Conservation (phyloP, 30 jellyfish, hydroid and myxozoan species). For the Sanderia malayensis region DNA sequence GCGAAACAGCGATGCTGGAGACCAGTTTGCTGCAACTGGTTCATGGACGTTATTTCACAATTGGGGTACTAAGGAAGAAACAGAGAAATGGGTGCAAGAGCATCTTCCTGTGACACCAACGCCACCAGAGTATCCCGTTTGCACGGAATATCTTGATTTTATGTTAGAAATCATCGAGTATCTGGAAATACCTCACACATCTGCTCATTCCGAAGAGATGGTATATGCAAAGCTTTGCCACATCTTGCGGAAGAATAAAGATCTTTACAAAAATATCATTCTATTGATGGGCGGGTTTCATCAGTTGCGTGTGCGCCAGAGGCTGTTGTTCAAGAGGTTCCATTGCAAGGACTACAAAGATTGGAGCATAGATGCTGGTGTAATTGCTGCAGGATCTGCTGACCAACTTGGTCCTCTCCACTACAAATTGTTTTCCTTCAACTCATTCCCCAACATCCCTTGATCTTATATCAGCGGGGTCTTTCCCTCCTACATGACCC, state of each 20-base stretch:
- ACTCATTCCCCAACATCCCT: too few species aligned
- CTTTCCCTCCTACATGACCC: too few species aligned
- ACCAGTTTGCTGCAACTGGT: neutral
- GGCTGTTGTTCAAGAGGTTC: slow-evolving; percentile 25
- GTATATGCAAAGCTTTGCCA: slow-evolving; percentile 39
- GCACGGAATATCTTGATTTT: slow-evolving; percentile 4
- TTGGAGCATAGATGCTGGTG: slow-evolving; percentile 52
- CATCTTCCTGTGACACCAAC: slow-evolving; percentile 5
- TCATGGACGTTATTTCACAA: slow-evolving; percentile 21
- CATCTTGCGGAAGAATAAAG: slow-evolving; percentile 42
- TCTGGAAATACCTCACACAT: slow-evolving; percentile 13
- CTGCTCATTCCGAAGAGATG: slow-evolving; percentile 27
- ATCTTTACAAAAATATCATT: slow-evolving; percentile 3
- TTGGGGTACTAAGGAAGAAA: neutral
- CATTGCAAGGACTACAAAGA: slow-evolving; percentile 48
- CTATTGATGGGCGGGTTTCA: slow-evolving; percentile 57
- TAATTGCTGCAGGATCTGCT: slow-evolving; percentile 47
- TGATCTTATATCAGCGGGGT: too few species aligned
- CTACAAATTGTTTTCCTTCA: too few species aligned
- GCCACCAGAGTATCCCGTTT: slow-evolving; percentile 9
- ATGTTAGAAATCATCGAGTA: neutral
- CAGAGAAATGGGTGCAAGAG: slow-evolving; percentile 1
- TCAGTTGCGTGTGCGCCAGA: slow-evolving; percentile 43
- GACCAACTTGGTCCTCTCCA: too few species aligned
- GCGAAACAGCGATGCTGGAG: neutral